phyloP scores from a whole-genome alignment of 2,888 invertebrate species.

The Zaprionus bogoriensis region DNA sequence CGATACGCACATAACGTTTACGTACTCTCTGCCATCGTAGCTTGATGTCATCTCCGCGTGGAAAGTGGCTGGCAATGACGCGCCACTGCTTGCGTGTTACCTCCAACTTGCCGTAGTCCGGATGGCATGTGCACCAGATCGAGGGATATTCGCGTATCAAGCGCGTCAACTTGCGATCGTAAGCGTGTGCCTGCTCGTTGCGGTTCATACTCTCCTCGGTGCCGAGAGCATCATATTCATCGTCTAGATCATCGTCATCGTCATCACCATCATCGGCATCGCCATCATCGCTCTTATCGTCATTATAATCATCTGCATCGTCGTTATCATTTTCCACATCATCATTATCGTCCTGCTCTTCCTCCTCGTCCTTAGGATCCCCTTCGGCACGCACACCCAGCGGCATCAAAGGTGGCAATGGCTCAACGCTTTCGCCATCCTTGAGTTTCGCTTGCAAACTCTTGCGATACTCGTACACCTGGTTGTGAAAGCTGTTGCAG shows the following conservation, averaged over 20 bases:
- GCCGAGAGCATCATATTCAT: constrained; percentile 54
- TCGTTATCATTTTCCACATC: constrained; percentile 30
- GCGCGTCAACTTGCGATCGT: constrained; percentile 76
- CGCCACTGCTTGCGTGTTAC: constrained; percentile 79
- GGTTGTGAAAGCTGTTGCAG: constrained; percentile 78
- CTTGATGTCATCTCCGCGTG: constrained; percentile 74
- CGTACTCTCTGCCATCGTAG: constrained; percentile 80
- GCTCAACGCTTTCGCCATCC: constrained; percentile 60
- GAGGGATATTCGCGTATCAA: constrained; percentile 77
- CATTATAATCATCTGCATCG: constrained; percentile 30
- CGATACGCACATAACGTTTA: constrained; percentile 75
- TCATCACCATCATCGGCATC: constrained; percentile 56
- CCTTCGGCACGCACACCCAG: constrained; percentile 66
- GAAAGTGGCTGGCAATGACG: constrained; percentile 76
- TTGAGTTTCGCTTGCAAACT: constrained; percentile 78
- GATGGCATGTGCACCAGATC: constrained; percentile 79
- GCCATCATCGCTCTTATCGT: constrained; percentile 28
- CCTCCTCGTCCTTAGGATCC: constrained; percentile 59
- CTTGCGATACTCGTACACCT: constrained; percentile 80
- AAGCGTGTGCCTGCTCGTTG: constrained; percentile 77
- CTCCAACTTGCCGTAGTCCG: constrained; percentile 78
- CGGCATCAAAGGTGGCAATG: constrained; percentile 72
- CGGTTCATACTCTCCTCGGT: constrained; percentile 79
- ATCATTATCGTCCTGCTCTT: constrained; percentile 14
- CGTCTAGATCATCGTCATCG: constrained; percentile 57